Base-by-base conservation (phyloP, 2,797 vertebrate genomes). In the Apogon hyalosoma region DNA sequence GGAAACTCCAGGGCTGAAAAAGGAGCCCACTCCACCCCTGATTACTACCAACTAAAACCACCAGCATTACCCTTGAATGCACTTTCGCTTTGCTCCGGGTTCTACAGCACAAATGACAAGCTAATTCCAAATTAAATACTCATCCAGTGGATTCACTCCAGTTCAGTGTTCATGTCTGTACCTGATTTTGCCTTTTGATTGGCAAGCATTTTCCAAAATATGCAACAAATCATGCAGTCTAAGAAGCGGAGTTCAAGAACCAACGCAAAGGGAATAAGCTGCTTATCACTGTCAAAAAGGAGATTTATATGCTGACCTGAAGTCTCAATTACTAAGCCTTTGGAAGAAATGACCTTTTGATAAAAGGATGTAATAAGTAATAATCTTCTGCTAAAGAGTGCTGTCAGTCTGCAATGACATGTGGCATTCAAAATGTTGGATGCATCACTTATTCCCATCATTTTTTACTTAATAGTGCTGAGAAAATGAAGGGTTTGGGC, bases 401-500 rank as follows among this genome's bases (percentile, higher is more conserved):
- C 63, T 9, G 28, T 47, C 18, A 8, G 28, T 41, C 14, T 1
- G 46, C 28, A 4, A 7, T 14, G 63, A 62, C 62, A 8, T 15
- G 5, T 13, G 16, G 38, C 48, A 19, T 31, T 62, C 53, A n/a
- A 36, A 0, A 49, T 11, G 52, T 12, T 24, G 33, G 63, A 77
- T 67, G 56, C 38, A 66, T 84, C 73, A 38, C 60, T 74, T 69
- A 36, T 14, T 40, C 52, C 59, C 50, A 65, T 55, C 42, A 82
- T 63, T 62, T 63, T 67, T 66, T 74, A 24, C 21, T 24, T 24
- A 24, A 24, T 24, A 24, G 21, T 47, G 43, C 43, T 11, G 62
- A 63, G 59, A 53, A 69, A 81, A 80, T 87, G 77, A 7, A 84
- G 39, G 42, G 62, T 56, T 67, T 60, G 8, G 62, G 76, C 74